A percentile compares a stretch with the other conserved stretches of the same genome.
phyloP scores from a whole-genome alignment of 2,888 invertebrate species.

The Eupithecia subumbrata region DNA sequence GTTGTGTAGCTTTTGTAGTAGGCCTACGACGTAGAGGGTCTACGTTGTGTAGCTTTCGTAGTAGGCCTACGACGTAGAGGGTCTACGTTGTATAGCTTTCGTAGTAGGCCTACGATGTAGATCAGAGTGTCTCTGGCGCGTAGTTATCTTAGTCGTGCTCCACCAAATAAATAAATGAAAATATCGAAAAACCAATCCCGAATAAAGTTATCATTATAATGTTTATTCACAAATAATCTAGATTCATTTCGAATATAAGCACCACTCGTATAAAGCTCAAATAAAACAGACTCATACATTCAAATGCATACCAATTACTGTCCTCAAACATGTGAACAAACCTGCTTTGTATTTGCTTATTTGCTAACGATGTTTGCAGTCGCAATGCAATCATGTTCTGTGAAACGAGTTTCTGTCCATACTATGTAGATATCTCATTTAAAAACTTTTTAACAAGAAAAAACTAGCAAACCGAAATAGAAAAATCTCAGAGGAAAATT shows the following conservation, averaged over 20 bases:
- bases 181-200: not conserved
- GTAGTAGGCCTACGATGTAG: not conserved
- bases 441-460: not conserved
- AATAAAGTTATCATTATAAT: not conserved
- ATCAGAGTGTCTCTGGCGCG: too few species aligned
- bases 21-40: not conserved
- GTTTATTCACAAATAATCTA: not conserved
- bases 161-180: not conserved
- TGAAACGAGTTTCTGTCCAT: not conserved
- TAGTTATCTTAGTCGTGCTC: not conserved
- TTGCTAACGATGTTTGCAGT: conserved; percentile 3
- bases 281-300: not conserved
- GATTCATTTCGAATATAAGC: not conserved
- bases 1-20: not conserved
- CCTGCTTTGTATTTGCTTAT: not conserved
- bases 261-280: not conserved
- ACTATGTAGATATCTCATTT: not conserved
- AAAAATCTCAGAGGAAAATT: not conserved
- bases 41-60: not conserved
- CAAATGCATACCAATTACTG: not conserved
- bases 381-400: conserved; percentile 7
- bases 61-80: conserved; percentile 2
- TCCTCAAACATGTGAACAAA: not conserved
- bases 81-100: not conserved
- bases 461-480: not conserved